Evolutionary conservation across 1,140 invertebrate genomes (phyloP).

Genomic region (Coelopa frigida): DNA sequence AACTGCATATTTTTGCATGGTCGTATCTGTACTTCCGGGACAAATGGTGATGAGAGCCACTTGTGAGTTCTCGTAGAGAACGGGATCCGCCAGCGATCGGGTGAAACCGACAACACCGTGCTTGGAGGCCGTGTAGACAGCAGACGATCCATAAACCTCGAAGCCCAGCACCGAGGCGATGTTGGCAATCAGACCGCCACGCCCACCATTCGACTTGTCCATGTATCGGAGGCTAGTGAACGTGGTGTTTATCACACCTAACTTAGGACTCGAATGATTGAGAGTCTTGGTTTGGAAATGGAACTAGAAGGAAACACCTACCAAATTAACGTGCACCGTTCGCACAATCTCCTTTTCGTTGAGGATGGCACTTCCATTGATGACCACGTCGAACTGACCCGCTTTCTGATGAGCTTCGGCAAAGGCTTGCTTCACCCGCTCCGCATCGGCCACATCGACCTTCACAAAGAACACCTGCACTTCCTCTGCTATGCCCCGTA

Average conservation of each 20-base stretch:
- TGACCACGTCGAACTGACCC: neutral
- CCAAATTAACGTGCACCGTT: conserved; percentile 10
- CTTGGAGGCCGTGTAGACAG: conserved; percentile 43
- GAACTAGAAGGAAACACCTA: no score
- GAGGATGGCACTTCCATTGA: conserved; percentile 4
- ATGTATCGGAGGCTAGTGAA: conserved; percentile 27
- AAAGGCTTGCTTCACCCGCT: neutral
- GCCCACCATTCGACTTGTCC: conserved; percentile 49
- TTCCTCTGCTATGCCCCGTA: neutral
- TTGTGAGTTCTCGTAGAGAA: conserved; percentile 18
- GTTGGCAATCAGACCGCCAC: conserved; percentile 55
- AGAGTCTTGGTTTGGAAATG: no score
- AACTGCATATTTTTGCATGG: conserved; percentile 20
- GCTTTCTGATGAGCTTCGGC: neutral
- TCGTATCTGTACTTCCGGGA: conserved; percentile 33
- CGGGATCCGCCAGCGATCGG: conserved; percentile 22
- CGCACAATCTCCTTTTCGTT: neutral
- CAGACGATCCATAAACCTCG: conserved; percentile 14
- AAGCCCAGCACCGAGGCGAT: conserved; percentile 52
- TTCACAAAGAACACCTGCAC: neutral
- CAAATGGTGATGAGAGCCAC: conserved; percentile 34
- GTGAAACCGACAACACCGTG: conserved; percentile 42
- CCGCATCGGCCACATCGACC: conserved; percentile 4
- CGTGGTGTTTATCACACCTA: conserved; percentile 11
- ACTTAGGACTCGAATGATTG: conserved; percentile 6